Base-by-base conservation (phyloP, 2,113 vertebrate genomes). In the Laterallus jamaicensis region DNA sequence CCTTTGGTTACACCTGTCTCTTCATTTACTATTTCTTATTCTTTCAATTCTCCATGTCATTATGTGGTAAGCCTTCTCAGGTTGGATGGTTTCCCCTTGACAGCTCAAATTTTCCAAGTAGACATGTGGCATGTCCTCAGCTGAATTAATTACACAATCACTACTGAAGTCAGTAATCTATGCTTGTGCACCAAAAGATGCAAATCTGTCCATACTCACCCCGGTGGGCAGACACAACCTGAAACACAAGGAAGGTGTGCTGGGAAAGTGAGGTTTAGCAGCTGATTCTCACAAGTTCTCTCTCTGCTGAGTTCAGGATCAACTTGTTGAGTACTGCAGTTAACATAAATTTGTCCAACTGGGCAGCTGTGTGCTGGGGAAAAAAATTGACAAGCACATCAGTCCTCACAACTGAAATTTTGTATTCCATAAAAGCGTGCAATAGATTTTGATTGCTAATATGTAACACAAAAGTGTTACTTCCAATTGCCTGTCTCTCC, bases 201-300 rank as follows among this genome's bases (percentile, higher is more conserved):
- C 12, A 37, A 11, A 52, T 22, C 4, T 50, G 17, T 8, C 10
- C 39, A 26, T 82, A 97, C 99, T 97, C 96, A 99, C 99, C 99
- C 99, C 3, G 82, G 93, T 8, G 99, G 99, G 92, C 99, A 99
- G 77, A 97, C 96, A 4, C 99, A 99, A 74, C 99, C 99, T 2
- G 99, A 98, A 68, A 99, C 97, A 66, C 99, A 99, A 37, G 99
- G 98, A 85, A 98, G 97, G 4, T 97, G 98, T 39, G 97, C 81
- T 10, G 99, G 97, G 80, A 98, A 94, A 63, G 99, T 99, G 92
- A 99, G 97, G 96, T 99, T 99, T 60, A 99, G 98, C 92, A 99
- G 98, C 94, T 98, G 98, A 54, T 99, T 99, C 90, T 99, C 99
- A 90, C 99, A 99, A 5, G 99, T 99, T 83, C 97, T 98, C 92